Evolutionary conservation across 2,797 vertebrate genomes (phyloP), one percentile per base, ranked within the genome.

Genomic region (Danio jaintianensis): DNA sequence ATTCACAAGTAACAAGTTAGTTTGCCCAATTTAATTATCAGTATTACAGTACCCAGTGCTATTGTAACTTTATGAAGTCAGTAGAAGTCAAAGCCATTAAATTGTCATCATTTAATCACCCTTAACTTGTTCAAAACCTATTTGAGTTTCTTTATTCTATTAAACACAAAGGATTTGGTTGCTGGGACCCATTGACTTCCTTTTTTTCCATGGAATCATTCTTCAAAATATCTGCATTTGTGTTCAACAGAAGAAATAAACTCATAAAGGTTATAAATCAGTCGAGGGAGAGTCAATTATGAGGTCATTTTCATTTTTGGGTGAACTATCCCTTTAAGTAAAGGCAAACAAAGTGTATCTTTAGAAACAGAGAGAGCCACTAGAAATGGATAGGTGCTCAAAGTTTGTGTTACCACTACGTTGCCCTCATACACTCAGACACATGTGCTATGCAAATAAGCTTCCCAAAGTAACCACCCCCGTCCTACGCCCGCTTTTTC

Each of bases 401-500:
- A 75, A 59, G 72, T 80, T 74, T 70, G 64, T 69, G 48, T 80
- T 56, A 53, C n/a, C 66, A 45, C 77, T 62, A 55, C 64, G 64
- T 69, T 36, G 47, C 58, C 77, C 82, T 80, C 72, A 53, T 13
- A 69, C 70, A 73, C 59, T 89, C 90, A 90, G 86, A 84, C 91
- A 93, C 92, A 90, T 89, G 90, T 88, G 89, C 89, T 91, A 94
- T 94, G 92, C 91, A 95, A 94, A 96, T 94, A 88, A 90, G 85
- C 90, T 89, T 88, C 85, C 83, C 87, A 90, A 84, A 87, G 82
- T 85, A 86, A 85, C 92, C 91, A 87, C 89, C 89, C 91, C 86
- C 89, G 82, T 88, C 90, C 90, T 89, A 85, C 89, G 90, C 68
- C 87, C 88, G 86, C 90, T 93, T 88, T 87, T 91, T 92, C 89